Conservation (phyloP, 2,888 invertebrate species). For the Colletes collaris region DNA sequence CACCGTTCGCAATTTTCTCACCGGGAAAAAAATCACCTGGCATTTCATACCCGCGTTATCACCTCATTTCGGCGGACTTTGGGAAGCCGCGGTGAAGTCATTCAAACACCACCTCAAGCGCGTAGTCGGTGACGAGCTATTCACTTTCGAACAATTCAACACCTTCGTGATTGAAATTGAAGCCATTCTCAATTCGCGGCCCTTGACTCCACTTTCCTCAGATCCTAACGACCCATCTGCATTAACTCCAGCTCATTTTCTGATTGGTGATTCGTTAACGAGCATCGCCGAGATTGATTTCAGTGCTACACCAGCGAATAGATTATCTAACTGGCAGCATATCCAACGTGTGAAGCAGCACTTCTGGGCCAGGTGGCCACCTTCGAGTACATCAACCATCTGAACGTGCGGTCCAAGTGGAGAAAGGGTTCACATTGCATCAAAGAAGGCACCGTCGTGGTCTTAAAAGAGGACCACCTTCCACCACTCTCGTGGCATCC, state of each 20-base stretch:
- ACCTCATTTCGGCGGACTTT: too few species aligned
- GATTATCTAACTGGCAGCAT: conserved; percentile 2
- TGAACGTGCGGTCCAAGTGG: too few species aligned
- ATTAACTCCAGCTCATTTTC: conserved; percentile 6
- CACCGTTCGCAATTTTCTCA: too few species aligned
- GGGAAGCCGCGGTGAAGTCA: too few species aligned
- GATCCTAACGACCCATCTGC: conserved; percentile 4
- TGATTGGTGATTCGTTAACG: conserved; percentile 7
- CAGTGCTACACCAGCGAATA: background rate
- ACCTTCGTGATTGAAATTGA: conserved; percentile 5
- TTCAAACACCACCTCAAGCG: background rate
- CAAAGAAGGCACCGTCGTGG: too few species aligned
- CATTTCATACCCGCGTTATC: too few species aligned
- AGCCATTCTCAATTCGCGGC: conserved; percentile 4
- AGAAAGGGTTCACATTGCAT: too few species aligned
- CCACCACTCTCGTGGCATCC: too few species aligned
- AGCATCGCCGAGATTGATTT: background rate
- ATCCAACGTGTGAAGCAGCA: background rate
- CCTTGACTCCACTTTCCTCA: background rate
- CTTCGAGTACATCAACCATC: too few species aligned
- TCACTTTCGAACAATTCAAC: conserved; percentile 12
- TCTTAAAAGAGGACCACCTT: too few species aligned
- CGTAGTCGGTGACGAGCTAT: background rate
- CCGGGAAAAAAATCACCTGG: too few species aligned
- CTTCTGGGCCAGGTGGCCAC: too few species aligned